Percentiles rank a stretch among this genome's conserved stretches.
Conservation (phyloP, 2,113 vertebrate genomes). For the Ranitomeya imitator region DNA sequence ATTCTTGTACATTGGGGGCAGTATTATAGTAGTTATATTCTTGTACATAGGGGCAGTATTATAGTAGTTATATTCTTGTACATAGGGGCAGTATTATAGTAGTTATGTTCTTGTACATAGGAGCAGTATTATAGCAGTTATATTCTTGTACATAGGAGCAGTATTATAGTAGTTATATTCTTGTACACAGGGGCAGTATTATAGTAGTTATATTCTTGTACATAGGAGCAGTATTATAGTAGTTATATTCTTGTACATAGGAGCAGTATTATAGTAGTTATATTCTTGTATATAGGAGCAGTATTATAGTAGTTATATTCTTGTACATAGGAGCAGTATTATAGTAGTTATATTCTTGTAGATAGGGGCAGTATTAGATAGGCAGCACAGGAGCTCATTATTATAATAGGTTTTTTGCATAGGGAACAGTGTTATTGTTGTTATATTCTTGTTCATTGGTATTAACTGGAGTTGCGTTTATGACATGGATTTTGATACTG, state of each 20-base stretch:
- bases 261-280: not conserved
- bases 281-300: not conserved
- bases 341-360: slow-evolving; percentile 2
- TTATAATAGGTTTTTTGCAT: not conserved
- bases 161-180: too few species aligned
- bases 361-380: not conserved
- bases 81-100: not conserved
- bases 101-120: not conserved
- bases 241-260: too few species aligned
- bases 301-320: slow-evolving; percentile 7
- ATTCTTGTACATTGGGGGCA: not conserved
- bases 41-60: slow-evolving; percentile 1
- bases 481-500: not conserved
- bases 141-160: too few species aligned
- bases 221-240: too few species aligned
- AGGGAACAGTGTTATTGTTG: not conserved
- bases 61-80: slow-evolving; percentile 1
- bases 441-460: not conserved
- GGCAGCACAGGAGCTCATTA: not conserved
- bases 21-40: slow-evolving; percentile 12
- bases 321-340: not conserved
- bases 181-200: too few species aligned
- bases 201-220: too few species aligned
- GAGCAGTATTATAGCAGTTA: too few species aligned
- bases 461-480: too few species aligned